These are phyloP conservation scores for Limnodromus scolopaceus DNA, from an alignment of 2,797 vertebrate genomes.

Conservation along the genomic window DNA sequence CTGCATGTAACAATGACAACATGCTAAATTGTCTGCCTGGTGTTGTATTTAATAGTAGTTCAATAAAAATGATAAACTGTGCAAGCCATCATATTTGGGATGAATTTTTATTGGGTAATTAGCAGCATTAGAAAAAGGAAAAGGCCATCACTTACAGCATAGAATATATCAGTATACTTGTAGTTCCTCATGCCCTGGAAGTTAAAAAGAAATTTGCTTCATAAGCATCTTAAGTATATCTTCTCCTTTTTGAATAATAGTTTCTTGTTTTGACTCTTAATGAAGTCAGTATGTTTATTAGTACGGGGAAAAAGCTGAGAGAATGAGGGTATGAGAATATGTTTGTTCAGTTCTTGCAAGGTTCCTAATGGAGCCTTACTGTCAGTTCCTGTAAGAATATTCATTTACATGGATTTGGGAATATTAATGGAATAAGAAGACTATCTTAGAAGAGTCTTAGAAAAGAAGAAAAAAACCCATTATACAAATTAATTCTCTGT, in stretches of 20 bases:
- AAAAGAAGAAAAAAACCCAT: background rate
- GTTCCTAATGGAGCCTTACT: background rate
- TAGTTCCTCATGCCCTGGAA: background rate
- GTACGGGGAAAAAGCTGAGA: background rate
- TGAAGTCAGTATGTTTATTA: background rate
- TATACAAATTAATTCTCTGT: background rate
- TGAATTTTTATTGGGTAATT: conserved; percentile 7
- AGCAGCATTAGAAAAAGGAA: background rate
- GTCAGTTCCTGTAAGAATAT: background rate
- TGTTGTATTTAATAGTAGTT: conserved; percentile 30
- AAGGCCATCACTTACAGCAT: accelerated
- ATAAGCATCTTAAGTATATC: background rate
- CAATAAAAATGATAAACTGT: background rate
- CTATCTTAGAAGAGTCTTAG: no score
- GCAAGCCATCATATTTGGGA: background rate
- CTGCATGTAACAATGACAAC: background rate
- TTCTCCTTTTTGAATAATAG: background rate
- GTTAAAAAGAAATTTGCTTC: background rate
- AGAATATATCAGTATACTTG: background rate
- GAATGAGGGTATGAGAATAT: background rate
- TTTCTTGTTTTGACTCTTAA: background rate
- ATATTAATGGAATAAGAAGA: background rate
- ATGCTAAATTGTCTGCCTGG: conserved; percentile 37
- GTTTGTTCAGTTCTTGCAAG: background rate
- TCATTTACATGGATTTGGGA: background rate